These are phyloP conservation scores for Arremon aurantiirostris DNA, from an alignment of 2,797 vertebrate species.

Conservation along the genomic window DNA sequence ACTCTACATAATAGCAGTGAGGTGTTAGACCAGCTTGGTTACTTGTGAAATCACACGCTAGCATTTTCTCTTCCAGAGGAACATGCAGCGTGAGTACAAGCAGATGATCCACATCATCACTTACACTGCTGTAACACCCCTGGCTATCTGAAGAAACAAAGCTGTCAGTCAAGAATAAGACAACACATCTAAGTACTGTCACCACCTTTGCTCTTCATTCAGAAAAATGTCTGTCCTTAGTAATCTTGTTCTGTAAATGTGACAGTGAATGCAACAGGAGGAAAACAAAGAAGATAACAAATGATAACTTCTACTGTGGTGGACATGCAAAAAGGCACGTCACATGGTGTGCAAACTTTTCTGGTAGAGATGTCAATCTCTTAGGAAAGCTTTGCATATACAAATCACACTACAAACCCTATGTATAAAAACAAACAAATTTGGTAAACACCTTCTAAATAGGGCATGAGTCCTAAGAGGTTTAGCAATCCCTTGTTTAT, in stretches of 20 bases:
- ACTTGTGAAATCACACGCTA: background rate
- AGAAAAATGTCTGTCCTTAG: background rate
- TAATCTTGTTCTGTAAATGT: background rate
- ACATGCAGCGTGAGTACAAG: background rate
- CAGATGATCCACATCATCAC: background rate
- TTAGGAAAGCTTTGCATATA: background rate
- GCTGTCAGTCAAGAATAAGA: constrained; percentile 9
- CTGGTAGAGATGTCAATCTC: background rate
- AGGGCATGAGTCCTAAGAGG: constrained; percentile 40
- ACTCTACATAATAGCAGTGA: background rate
- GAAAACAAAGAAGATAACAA: background rate
- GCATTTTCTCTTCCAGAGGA: background rate
- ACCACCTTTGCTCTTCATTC: background rate
- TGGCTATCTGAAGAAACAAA: constrained; percentile 9
- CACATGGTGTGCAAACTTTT: background rate
- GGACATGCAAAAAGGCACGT: background rate
- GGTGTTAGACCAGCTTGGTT: constrained; percentile 20
- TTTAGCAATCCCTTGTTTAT: constrained; percentile 44
- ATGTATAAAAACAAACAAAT: background rate
- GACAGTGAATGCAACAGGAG: background rate
- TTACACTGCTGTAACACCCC: background rate
- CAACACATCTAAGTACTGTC: background rate
- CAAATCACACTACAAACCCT: background rate
- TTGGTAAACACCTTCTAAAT: constrained; percentile 28
- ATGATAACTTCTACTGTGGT: background rate